phyloP scores from a whole-genome alignment of 2,797 vertebrate genomes.

The Pelobates cultripes region DNA sequence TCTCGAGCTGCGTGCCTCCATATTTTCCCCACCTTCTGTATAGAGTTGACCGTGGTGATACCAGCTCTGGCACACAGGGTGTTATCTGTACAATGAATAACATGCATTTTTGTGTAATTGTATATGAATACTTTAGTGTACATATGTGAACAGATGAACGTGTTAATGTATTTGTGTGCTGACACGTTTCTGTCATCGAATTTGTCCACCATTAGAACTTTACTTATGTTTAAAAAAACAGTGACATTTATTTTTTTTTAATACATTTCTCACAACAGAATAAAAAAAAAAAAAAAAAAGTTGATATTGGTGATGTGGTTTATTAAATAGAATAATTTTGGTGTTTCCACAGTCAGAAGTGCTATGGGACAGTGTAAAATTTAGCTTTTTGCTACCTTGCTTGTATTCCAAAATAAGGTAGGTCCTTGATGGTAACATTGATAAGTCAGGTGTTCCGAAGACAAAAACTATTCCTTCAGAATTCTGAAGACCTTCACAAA shows the following conservation, averaged over 20 bases:
- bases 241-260: conserved; percentile 8
- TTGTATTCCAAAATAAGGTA: too few relatives aligned
- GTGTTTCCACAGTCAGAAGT: too few relatives aligned
- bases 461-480: too few relatives aligned
- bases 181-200: not conserved
- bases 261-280: conserved; percentile 26
- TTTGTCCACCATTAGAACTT: not conserved
- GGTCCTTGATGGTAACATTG: too few relatives aligned
- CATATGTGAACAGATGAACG: not conserved
- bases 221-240: conserved; percentile 17
- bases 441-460: too few relatives aligned
- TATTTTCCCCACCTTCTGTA: not conserved
- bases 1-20: not conserved
- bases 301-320: not conserved
- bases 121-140: not conserved
- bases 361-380: too few relatives aligned
- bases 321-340: too few relatives aligned
- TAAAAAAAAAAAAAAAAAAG: conserved; percentile 27
- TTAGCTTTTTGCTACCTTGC: too few relatives aligned
- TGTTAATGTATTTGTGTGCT: not conserved
- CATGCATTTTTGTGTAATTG: conserved; percentile 2
- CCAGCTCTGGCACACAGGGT: not conserved
- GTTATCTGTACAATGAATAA: conserved; percentile 6
- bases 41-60: not conserved
- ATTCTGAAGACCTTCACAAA: too few relatives aligned